These are phyloP conservation scores for Myotis davidii DNA, from an alignment of 2,113 vertebrate genomes.

Conservation along the genomic window DNA sequence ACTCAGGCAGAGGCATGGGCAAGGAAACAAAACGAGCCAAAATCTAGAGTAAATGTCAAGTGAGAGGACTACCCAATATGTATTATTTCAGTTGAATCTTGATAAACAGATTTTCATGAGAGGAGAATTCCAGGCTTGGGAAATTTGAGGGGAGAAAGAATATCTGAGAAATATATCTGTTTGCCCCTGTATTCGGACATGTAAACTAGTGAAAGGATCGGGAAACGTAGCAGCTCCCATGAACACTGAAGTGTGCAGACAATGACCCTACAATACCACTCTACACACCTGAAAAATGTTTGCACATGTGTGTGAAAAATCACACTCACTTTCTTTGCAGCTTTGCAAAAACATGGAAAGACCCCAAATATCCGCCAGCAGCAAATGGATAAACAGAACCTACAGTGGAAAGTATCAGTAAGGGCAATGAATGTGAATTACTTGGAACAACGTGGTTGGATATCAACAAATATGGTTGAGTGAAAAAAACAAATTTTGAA, in stretches of 20 bases:
- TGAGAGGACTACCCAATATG: not conserved
- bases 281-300: not conserved
- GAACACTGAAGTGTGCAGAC: not conserved
- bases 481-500: not conserved
- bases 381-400: not conserved
- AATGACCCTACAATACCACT: fast-evolving
- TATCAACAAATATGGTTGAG: not conserved
- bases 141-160: not conserved
- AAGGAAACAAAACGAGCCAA: not conserved
- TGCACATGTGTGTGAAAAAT: not conserved
- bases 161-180: not conserved
- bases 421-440: not conserved
- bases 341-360: not conserved
- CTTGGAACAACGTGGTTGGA: not conserved
- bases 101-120: not conserved
- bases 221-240: not conserved
- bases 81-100: not conserved
- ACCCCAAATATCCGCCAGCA: not conserved
- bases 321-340: not conserved
- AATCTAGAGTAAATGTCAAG: not conserved
- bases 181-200: too few relatives aligned
- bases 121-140: not conserved
- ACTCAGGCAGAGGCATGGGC: not conserved
- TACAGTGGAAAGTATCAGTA: not conserved
- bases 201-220: not conserved